These are phyloP conservation scores for Erythrolamprus reginae DNA, from an alignment of 2,113 vertebrate species.

Conservation along the genomic window DNA sequence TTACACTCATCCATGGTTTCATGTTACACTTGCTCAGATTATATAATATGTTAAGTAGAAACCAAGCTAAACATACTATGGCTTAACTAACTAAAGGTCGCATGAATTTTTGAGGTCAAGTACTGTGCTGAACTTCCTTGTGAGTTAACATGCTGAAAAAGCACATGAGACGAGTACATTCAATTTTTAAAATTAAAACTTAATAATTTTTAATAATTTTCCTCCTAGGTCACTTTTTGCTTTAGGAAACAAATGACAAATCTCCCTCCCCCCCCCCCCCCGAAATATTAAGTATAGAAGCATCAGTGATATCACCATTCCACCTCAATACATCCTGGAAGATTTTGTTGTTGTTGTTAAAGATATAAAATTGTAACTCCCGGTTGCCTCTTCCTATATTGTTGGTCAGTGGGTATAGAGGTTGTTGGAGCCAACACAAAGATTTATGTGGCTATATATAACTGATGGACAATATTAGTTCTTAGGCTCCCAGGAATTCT, in stretches of 20 bases:
- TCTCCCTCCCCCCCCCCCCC: too few relatives aligned
- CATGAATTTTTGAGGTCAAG: neutral
- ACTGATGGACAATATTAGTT: neutral
- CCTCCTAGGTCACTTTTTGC: neutral
- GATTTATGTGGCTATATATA: neutral
- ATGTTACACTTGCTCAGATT: neutral
- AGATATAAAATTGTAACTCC: neutral
- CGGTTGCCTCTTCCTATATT: neutral
- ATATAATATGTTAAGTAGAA: neutral
- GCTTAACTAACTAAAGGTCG: neutral
- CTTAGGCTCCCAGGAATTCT: neutral
- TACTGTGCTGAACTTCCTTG: neutral
- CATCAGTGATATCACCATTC: neutral
- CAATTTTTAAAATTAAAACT: neutral
- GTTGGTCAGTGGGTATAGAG: neutral
- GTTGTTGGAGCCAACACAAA: neutral
- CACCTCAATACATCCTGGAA: neutral
- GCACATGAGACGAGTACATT: neutral
- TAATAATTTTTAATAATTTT: neutral
- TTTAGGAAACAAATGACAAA: neutral
- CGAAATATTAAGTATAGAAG: neutral
- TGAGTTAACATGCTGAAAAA: neutral
- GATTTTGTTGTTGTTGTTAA: neutral
- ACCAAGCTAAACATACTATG: neutral
- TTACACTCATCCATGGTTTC: neutral